Evolutionary conservation across 2,797 vertebrate genomes (phyloP).

Genomic region (Danio tinwini): DNA sequence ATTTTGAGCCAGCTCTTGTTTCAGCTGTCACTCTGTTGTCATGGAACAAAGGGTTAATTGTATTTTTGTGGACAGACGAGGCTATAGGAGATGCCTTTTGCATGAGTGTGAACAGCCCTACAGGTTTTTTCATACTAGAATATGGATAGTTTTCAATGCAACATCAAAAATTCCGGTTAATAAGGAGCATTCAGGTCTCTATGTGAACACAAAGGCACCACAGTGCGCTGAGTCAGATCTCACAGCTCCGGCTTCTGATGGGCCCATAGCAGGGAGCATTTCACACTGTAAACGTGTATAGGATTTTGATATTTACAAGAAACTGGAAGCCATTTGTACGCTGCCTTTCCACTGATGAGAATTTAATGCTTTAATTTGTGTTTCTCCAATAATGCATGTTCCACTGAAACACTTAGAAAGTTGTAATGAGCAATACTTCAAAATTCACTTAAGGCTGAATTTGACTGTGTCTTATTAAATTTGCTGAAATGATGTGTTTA

Average conservation of each 20-base stretch:
- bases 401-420: conserved; percentile 13
- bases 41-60: neutral
- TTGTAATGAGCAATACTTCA: conserved; percentile 8
- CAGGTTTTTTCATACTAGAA: conserved; percentile 6
- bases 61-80: neutral
- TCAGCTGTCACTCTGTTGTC: conserved; percentile 48
- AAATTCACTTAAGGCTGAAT: conserved; percentile 29
- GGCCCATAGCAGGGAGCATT: neutral
- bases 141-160: conserved; percentile 5
- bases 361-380: conserved; percentile 18
- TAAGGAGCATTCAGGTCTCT: neutral
- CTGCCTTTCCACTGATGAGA: neutral
- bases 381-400: conserved; percentile 10
- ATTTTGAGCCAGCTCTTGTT: conserved; percentile 74
- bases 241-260: neutral
- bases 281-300: neutral
- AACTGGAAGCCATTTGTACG: neutral
- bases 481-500: neutral
- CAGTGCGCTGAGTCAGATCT: neutral
- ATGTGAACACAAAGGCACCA: neutral
- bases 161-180: neutral
- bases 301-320: conserved; percentile 4
- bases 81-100: conserved; percentile 2
- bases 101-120: neutral
- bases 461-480: conserved; percentile 29